Evolutionary conservation across 1,140 invertebrate species (phyloP).

Genomic region (Condylostylus longicornis): DNA sequence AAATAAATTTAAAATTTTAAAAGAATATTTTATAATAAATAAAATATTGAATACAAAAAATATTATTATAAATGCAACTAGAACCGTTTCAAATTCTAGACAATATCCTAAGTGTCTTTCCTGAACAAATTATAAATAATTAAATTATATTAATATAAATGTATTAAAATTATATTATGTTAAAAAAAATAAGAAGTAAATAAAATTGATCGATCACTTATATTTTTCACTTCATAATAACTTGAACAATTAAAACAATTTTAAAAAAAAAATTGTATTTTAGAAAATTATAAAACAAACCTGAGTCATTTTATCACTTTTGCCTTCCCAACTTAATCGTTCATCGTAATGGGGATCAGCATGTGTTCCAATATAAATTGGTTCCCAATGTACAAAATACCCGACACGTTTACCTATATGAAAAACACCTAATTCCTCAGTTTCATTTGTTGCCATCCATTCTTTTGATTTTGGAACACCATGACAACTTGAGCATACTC

Average conservation of each 20-base stretch:
- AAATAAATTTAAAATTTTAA: conserved; percentile 3
- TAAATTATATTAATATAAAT: too few species aligned
- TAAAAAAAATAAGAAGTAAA: background rate
- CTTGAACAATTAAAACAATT: too few species aligned
- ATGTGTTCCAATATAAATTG: conserved; percentile 76
- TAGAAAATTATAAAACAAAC: conserved; percentile 33
- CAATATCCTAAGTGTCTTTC: too few species aligned
- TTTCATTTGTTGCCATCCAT: conserved; percentile 58
- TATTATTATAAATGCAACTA: too few species aligned
- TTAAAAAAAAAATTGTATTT: background rate
- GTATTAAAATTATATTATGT: conserved; percentile 1
- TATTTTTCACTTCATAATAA: too few species aligned
- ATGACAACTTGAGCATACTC: conserved; percentile 74
- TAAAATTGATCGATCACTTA: background rate
- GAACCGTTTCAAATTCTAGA: too few species aligned
- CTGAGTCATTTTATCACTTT: conserved; percentile 89
- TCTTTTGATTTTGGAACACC: conserved; percentile 72
- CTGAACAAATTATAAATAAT: too few species aligned
- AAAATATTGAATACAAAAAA: background rate
- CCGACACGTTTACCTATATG: conserved; percentile 68
- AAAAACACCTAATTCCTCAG: conserved; percentile 58
- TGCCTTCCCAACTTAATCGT: conserved; percentile 75
- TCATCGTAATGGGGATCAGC: conserved; percentile 78
- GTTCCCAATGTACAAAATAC: conserved; percentile 74
- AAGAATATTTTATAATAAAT: background rate